Percentiles rank a stretch among this genome's conserved stretches.
Evolutionary conservation across 2,888 invertebrate genomes (phyloP).

Genomic region (Balanococcus diminutus): DNA sequence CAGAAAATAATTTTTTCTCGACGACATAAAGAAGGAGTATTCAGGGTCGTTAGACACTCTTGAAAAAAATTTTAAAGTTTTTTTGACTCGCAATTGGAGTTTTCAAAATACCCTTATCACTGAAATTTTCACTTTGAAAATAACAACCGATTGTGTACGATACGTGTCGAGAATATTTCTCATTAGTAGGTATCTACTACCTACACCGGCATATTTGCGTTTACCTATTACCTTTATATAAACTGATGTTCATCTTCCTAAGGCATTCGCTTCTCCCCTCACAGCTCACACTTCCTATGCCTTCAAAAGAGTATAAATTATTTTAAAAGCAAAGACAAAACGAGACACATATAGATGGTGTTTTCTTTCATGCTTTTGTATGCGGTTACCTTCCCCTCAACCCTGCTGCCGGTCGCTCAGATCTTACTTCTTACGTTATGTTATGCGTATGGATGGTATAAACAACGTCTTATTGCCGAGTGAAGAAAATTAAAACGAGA

Average conservation of each 20-base stretch:
- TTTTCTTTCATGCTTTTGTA: slow-evolving; percentile 4
- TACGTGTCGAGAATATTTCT: not conserved
- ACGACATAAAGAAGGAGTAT: too few relatives aligned
- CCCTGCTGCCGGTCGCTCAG: not conserved
- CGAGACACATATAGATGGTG: not conserved
- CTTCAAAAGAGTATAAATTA: not conserved
- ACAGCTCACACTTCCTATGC: not conserved
- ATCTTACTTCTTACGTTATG: not conserved
- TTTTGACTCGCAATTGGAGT: too few relatives aligned
- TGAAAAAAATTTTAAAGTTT: too few relatives aligned
- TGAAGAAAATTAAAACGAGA: not conserved
- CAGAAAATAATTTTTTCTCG: too few relatives aligned
- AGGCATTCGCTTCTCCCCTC: not conserved
- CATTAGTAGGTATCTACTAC: not conserved
- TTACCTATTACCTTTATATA: too few relatives aligned
- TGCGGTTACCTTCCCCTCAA: not conserved
- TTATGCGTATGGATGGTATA: not conserved
- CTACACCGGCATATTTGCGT: not conserved
- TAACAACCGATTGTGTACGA: not conserved
- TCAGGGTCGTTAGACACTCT: too few relatives aligned
- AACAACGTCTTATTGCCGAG: not conserved
- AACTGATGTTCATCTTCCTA: not conserved
- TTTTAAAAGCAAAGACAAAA: not conserved
- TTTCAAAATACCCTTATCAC: too few relatives aligned
- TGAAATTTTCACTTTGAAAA: not conserved